These are phyloP conservation scores for Drosophila conformis DNA, from an alignment of 2,888 invertebrate genomes.

Conservation along the genomic window DNA sequence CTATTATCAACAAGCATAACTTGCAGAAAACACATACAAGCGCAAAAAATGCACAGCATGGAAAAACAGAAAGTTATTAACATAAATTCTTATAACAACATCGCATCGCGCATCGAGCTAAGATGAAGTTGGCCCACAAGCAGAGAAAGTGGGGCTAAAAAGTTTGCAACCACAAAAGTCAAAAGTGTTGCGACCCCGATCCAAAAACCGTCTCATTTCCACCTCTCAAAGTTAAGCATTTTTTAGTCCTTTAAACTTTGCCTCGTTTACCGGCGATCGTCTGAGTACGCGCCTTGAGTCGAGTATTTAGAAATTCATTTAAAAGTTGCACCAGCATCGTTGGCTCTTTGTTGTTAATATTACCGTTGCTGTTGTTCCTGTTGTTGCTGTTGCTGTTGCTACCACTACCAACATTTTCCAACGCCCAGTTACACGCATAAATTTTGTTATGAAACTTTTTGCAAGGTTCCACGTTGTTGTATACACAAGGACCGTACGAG, in stretches of 20 bases:
- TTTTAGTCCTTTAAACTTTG: conserved; percentile 64
- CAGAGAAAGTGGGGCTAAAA: conserved; percentile 27
- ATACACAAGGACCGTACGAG: conserved; percentile 37
- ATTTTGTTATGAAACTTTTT: conserved; percentile 75
- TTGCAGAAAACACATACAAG: conserved; percentile 32
- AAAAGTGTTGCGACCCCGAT: conserved; percentile 62
- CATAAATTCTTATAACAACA: conserved; percentile 73
- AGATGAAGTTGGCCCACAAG: conserved; percentile 35
- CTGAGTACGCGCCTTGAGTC: conserved; percentile 62
- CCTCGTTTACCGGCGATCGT: conserved; percentile 74
- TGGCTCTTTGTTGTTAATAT: conserved; percentile 25
- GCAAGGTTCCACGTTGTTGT: conserved; percentile 50
- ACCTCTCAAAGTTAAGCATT: conserved; percentile 51
- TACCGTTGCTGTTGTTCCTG: conserved; percentile 14
- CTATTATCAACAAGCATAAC: conserved; percentile 70
- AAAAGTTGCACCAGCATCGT: conserved; percentile 58
- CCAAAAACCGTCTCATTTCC: conserved; percentile 37
- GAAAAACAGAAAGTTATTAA: conserved; percentile 70
- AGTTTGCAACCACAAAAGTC: conserved; percentile 72
- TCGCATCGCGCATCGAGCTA: conserved; percentile 54
- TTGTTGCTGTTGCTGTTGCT: conserved; percentile 17
- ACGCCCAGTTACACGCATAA: conserved; percentile 77
- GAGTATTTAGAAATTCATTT: conserved; percentile 79
- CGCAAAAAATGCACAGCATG: conserved; percentile 15
- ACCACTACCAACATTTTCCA: conserved; percentile 52